Evolutionary conservation across 2,113 vertebrate genomes (phyloP).

Genomic region (Solea senegalensis): DNA sequence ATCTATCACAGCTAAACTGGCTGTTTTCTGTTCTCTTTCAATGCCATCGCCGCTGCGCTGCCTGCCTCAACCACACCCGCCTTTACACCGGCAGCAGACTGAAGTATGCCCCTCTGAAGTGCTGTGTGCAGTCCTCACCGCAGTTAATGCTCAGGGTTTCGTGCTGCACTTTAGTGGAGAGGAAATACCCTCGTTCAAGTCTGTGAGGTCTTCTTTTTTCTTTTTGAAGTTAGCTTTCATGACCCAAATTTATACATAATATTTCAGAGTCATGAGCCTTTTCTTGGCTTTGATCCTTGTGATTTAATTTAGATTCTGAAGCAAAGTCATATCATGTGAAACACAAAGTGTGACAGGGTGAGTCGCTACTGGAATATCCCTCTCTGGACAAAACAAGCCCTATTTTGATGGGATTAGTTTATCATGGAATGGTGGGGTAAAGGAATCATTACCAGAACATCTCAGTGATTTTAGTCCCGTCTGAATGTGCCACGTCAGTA

Average conservation of each 20-base stretch:
- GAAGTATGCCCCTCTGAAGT: slow-evolving; percentile 62
- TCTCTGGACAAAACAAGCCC: neutral
- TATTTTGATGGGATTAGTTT: too few species aligned
- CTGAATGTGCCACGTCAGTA: too few species aligned
- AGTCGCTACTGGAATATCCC: neutral
- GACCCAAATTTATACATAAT: slow-evolving; percentile 17
- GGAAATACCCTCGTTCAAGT: slow-evolving; percentile 44
- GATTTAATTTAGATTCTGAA: slow-evolving; percentile 14
- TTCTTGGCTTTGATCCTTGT: slow-evolving; percentile 6
- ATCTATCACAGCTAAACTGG: slow-evolving; percentile 24
- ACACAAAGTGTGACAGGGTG: slow-evolving; percentile 17
- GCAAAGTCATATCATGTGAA: slow-evolving; percentile 23
- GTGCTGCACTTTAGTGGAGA: slow-evolving; percentile 36
- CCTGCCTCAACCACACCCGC: slow-evolving; percentile 65
- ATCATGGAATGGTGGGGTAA: too few species aligned
- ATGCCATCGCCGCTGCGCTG: slow-evolving; percentile 45
- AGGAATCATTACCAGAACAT: too few species aligned
- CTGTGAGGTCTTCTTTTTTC: slow-evolving; percentile 40
- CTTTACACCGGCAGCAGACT: slow-evolving; percentile 54
- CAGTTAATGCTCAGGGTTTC: slow-evolving; percentile 53
- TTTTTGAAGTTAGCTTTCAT: slow-evolving; percentile 30
- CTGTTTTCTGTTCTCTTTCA: slow-evolving; percentile 66
- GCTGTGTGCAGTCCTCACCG: slow-evolving; percentile 60
- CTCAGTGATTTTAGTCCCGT: too few species aligned
- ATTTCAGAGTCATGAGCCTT: slow-evolving; percentile 20